phyloP scores from a whole-genome alignment of 2,797 vertebrate genomes.

The Esox masquinongy region DNA sequence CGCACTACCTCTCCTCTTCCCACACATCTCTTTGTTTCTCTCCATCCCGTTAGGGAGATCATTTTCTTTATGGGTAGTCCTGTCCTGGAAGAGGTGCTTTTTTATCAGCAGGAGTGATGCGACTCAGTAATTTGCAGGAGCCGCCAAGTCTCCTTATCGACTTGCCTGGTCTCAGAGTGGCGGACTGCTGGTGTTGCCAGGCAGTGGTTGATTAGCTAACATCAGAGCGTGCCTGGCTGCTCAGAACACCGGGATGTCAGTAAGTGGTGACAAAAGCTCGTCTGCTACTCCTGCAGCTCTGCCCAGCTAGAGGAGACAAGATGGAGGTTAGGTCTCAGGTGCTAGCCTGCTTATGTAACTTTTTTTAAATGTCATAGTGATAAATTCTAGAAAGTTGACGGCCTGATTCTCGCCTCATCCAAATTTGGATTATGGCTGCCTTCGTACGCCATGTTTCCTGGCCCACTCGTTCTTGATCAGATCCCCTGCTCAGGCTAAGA shows the following conservation, averaged over 20 bases:
- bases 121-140: not conserved
- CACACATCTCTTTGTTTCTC: not conserved
- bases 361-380: not conserved
- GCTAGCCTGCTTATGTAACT: not conserved
- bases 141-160: constrained; percentile 9
- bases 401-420: not conserved
- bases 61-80: not conserved
- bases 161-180: constrained; percentile 1
- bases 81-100: not conserved
- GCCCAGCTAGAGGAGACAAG: not conserved
- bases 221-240: constrained; percentile 2
- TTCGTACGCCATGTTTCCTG: not conserved
- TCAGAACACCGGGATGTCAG: not conserved
- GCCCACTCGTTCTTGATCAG: not conserved
- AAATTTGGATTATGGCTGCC: not conserved
- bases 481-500: not conserved
- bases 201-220: constrained; percentile 13
- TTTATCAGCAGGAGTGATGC: constrained; percentile 2
- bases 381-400: not conserved
- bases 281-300: not conserved
- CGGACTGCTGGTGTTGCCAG: constrained; percentile 18
- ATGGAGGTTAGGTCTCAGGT: not conserved
- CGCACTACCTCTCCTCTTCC: not conserved
- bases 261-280: not conserved
- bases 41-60: no score